Evolutionary conservation across 2,888 invertebrate genomes (phyloP).

Genomic region (Lacanobia wlatinum): DNA sequence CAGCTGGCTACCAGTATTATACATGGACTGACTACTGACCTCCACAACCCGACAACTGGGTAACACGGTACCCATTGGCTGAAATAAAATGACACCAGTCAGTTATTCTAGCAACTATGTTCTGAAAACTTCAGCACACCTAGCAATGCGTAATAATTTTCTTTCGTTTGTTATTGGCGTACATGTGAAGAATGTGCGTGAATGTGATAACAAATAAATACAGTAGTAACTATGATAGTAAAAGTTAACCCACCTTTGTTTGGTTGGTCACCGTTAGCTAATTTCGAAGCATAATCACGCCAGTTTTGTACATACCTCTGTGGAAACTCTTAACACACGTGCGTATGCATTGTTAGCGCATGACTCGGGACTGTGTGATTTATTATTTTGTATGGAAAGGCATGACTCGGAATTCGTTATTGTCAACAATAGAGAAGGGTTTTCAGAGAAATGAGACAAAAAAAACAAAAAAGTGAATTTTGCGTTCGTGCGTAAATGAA

Average conservation of each 20-base stretch:
- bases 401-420: slow-evolving; percentile 2
- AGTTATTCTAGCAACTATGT: too few relatives aligned
- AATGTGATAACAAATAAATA: not conserved
- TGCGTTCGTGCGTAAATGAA: not conserved
- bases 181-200: slow-evolving; percentile 18
- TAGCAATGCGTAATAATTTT: not conserved
- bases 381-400: slow-evolving; percentile 32
- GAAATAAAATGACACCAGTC: too few relatives aligned
- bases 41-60: too few relatives aligned
- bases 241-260: slow-evolving; percentile 41
- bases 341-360: slow-evolving; percentile 41
- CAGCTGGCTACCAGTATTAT: too few relatives aligned
- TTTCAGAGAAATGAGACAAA: not conserved
- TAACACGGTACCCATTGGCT: too few relatives aligned
- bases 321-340: slow-evolving; percentile 44
- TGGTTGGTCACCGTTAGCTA: slow-evolving; percentile 46
- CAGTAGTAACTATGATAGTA: slow-evolving; percentile 20
- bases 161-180: not conserved
- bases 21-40: too few relatives aligned
- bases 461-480: not conserved
- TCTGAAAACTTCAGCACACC: too few relatives aligned
- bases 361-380: slow-evolving; percentile 29
- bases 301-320: slow-evolving; percentile 42
- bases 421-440: not conserved
- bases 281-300: slow-evolving; percentile 41